Evolutionary conservation across 2,113 vertebrate species (phyloP).

Genomic region (Oreochromis spilurus): DNA sequence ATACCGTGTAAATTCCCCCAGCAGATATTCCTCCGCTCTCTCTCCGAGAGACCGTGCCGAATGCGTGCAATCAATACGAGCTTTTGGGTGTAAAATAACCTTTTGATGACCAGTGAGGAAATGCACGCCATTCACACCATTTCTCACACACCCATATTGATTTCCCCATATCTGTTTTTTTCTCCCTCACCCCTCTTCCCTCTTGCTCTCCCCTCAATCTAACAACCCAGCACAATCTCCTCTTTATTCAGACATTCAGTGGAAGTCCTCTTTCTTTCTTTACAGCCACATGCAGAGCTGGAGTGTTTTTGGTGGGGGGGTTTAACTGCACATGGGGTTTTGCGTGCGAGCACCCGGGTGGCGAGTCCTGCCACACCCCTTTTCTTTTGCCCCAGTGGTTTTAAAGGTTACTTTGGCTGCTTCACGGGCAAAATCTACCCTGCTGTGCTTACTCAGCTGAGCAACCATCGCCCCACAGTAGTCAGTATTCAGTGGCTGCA

Average conservation of each 20-base stretch:
- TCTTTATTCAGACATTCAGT: background rate
- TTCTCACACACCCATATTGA: slow-evolving; percentile 79
- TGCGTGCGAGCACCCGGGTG: background rate
- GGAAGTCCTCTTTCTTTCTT: slow-evolving; percentile 27
- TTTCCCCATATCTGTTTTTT: slow-evolving; percentile 64
- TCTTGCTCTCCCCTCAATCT: slow-evolving; percentile 18
- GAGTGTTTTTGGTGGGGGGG: background rate
- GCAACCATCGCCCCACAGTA: slow-evolving; percentile 11
- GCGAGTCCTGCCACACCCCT: background rate
- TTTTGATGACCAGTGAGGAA: slow-evolving; percentile 85
- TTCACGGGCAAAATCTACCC: background rate
- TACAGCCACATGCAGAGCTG: background rate
- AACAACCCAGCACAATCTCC: background rate
- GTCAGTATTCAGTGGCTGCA: slow-evolving; percentile 1
- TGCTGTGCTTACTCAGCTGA: slow-evolving; percentile 53
- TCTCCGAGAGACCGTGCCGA: slow-evolving; percentile 61
- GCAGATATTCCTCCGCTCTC: slow-evolving; percentile 56
- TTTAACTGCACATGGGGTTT: background rate
- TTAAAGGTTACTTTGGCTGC: slow-evolving; percentile 43
- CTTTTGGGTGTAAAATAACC: slow-evolving; percentile 90
- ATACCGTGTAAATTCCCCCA: slow-evolving; percentile 64
- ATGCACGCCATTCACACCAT: slow-evolving; percentile 74
- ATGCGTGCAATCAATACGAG: slow-evolving; percentile 79
- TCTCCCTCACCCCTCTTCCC: slow-evolving; percentile 18
- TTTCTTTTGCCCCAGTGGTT: slow-evolving; percentile 10